Evolutionary conservation across 2,113 vertebrate genomes (phyloP), one percentile per base, ranked within the genome.

Genomic region (Podilymbus podiceps): DNA sequence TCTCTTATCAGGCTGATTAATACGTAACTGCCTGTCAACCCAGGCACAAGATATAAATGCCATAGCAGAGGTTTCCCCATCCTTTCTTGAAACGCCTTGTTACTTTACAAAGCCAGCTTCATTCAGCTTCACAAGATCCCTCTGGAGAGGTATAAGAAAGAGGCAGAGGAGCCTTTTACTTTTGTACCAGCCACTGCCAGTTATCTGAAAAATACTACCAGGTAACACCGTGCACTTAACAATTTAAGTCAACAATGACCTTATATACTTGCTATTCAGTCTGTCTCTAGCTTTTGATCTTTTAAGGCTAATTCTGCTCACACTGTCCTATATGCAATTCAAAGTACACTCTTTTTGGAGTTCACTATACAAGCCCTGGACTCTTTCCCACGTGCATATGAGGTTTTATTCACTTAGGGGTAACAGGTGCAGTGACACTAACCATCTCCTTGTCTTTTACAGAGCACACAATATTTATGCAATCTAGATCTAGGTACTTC

Each of bases 391-490:
- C 2, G 1, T 0, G 6, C 24, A 7, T 0, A 0, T 12, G 75
- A 75, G 28, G 22, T 40, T 62, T 33, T 31, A 46, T 35, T 62
- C 35, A 21, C 20, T 63, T 33, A 19, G 0, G 2, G 9, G 31
- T 38, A 25, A 59, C 0, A 12, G 13, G 6, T 16, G 12, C 63
- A 81, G 33, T 11, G 44, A 49, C 52, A 15, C 38, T 16, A 60
- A 56, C 9, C 21, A 31, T 6, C 33, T 49, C 86, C 27, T 38
- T 2, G 4, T 11, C 33, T 74, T 44, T 33, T 5, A 42, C 23
- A 17, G 3, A 28, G 33, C 33, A 31, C 25, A 2, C 5, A 42
- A 12, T 25, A 22, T 22, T n/a, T 0, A n/a, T 0, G 6, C 20
- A 33, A 50, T 53, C 25, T 27, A 49, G 52, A 66, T 11, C 7